phyloP scores from a whole-genome alignment of 2,113 vertebrate species.

The Prunella fulvescens region DNA sequence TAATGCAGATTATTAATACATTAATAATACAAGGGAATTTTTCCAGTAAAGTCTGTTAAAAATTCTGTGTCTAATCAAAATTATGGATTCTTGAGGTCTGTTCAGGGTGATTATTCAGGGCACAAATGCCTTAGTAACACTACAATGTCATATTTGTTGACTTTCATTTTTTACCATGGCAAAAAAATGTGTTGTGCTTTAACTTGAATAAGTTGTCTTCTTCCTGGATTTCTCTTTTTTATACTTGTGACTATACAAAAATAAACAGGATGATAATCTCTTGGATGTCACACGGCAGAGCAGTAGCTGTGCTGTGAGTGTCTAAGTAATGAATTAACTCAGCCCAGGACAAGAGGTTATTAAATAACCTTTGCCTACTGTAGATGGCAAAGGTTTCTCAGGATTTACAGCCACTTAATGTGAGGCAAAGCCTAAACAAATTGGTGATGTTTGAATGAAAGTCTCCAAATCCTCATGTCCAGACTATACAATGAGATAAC shows the following conservation, averaged over 20 bases:
- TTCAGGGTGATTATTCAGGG: neutral
- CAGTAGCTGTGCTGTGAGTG: neutral
- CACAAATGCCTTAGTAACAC: neutral
- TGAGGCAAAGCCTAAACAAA: neutral
- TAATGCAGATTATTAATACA: neutral
- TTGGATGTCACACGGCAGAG: neutral
- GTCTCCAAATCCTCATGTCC: neutral
- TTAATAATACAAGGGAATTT: neutral
- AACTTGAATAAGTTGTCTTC: neutral
- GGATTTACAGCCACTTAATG: neutral
- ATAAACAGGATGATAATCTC: neutral
- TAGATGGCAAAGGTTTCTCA: neutral
- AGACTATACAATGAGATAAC: conserved; percentile 41
- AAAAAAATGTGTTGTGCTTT: neutral
- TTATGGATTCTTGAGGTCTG: neutral
- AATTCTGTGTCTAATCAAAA: neutral
- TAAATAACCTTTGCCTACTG: neutral
- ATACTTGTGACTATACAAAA: neutral
- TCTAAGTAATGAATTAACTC: neutral
- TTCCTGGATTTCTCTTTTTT: neutral
- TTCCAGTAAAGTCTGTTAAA: neutral
- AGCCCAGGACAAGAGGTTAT: neutral
- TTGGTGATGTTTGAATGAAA: neutral
- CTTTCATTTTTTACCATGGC: neutral
- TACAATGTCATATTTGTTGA: neutral